These are phyloP conservation scores for Liparis tanakae DNA, from an alignment of 2,797 vertebrate species.

Conservation along the genomic window DNA sequence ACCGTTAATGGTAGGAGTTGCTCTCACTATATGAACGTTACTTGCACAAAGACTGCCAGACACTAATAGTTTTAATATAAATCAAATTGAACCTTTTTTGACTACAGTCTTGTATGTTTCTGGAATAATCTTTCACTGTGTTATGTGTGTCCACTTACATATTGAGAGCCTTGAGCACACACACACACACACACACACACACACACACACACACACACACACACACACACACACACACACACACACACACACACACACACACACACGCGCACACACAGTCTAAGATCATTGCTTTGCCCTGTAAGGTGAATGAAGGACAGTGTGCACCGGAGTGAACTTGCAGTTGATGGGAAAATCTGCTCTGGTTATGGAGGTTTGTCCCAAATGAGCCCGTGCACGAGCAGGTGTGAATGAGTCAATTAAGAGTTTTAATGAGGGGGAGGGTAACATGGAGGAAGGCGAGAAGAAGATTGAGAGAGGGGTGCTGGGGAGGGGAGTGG, in stretches of 20 bases:
- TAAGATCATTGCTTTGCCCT: slow-evolving; percentile 56
- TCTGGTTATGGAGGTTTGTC: slow-evolving; percentile 65
- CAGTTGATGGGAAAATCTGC: slow-evolving; percentile 79
- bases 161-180: slow-evolving; percentile 8
- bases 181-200: slow-evolving; percentile 19
- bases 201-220: no score
- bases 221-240: slow-evolving; percentile 9
- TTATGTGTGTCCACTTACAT: neutral
- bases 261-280: slow-evolving; percentile 28
- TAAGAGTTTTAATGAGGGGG: slow-evolving; percentile 80
- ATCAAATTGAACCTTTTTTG: neutral
- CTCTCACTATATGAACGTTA: neutral
- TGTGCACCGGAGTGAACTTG: slow-evolving; percentile 67
- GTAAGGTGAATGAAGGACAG: slow-evolving; percentile 76
- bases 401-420: slow-evolving; percentile 82
- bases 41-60: neutral
- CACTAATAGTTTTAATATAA: neutral
- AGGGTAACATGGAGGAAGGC: slow-evolving; percentile 64
- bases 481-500: slow-evolving; percentile 27
- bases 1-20: neutral
- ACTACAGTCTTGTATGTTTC: neutral
- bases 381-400: slow-evolving; percentile 75
- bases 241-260: slow-evolving; percentile 14
- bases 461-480: slow-evolving; percentile 45
- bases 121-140: neutral